Conservation (phyloP, 2,113 vertebrate species). For the Myanophis thanlyinensis region DNA sequence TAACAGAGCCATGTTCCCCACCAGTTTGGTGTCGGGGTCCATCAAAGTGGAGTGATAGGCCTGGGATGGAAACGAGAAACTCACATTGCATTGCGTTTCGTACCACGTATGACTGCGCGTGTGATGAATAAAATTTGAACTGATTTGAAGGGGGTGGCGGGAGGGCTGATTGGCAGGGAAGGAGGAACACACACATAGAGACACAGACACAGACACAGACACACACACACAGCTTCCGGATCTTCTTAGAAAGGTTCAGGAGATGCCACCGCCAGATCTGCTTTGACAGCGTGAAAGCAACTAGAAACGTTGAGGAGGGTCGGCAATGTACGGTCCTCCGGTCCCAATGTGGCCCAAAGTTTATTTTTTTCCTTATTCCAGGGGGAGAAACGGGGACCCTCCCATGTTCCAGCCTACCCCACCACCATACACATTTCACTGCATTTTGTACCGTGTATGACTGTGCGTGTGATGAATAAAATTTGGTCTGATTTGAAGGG, state of each 20-base stretch:
- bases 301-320: not conserved
- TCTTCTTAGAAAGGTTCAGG: not conserved
- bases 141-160: too few species aligned
- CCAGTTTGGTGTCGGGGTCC: slow-evolving; percentile 84
- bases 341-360: not conserved
- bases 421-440: too few species aligned
- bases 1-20: slow-evolving; percentile 95
- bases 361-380: not conserved
- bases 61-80: slow-evolving; percentile 58
- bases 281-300: not conserved
- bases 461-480: too few species aligned
- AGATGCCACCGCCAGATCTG: not conserved
- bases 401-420: not conserved
- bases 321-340: not conserved
- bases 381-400: not conserved
- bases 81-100: too few species aligned
- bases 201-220: too few species aligned
- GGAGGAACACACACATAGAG: too few species aligned
- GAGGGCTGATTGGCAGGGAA: not conserved
- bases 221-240: too few species aligned
- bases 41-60: slow-evolving; percentile 94
- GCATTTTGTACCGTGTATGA: too few species aligned
- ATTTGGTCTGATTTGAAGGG: too few species aligned
- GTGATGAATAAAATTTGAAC: too few species aligned
- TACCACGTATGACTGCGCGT: too few species aligned